These are phyloP conservation scores for Alloplasta piceator DNA, from an alignment of 2,888 invertebrate species.

Conservation along the genomic window DNA sequence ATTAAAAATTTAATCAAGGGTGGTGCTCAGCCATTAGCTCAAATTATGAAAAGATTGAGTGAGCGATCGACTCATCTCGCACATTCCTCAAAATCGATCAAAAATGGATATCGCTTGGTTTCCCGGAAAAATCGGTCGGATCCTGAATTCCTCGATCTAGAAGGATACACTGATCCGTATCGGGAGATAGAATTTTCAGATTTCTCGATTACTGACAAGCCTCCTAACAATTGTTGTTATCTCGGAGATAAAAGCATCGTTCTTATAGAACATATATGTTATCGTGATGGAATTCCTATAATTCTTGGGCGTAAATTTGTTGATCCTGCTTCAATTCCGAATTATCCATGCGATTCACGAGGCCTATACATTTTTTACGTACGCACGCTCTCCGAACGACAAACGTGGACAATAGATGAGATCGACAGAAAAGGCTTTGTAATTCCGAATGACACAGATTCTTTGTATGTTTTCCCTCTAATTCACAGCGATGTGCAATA, in stretches of 20 bases:
- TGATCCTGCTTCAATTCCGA: not conserved
- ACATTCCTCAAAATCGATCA: not conserved
- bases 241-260: not conserved
- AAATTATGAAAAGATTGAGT: conserved; percentile 34
- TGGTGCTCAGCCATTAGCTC: conserved; percentile 30
- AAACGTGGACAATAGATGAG: not conserved
- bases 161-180: not conserved
- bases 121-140: not conserved
- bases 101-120: not conserved
- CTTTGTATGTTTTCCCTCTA: too few species aligned
- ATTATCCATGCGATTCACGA: too few species aligned
- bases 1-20: conserved; percentile 23
- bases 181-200: not conserved
- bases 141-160: not conserved
- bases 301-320: not conserved
- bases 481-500: too few species aligned
- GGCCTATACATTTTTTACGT: too few species aligned
- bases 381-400: not conserved
- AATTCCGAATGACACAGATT: too few species aligned
- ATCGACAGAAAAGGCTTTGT: too few species aligned
- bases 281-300: not conserved
- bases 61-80: not conserved
- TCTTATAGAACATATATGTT: not conserved
- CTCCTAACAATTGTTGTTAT: conserved; percentile 8
- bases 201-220: not conserved